These are phyloP conservation scores for Xanthorhoe designata DNA, from an alignment of 2,888 invertebrate species.

Conservation along the genomic window DNA sequence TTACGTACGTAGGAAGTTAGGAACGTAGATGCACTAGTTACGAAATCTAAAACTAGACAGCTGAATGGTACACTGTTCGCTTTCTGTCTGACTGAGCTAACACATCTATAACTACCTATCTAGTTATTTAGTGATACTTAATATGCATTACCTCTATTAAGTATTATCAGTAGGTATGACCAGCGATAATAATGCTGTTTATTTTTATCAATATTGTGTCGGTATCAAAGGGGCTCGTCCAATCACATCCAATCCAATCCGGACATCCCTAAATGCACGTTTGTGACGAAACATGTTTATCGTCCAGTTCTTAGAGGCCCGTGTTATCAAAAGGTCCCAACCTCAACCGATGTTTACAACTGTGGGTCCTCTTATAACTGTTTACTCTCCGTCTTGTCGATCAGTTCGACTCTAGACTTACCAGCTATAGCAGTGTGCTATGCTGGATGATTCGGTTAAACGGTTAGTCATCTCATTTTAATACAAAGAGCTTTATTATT, in stretches of 20 bases:
- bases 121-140: too few species aligned
- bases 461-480: slow-evolving; percentile 56
- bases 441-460: slow-evolving; percentile 56
- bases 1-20: background rate
- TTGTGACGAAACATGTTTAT: slow-evolving; percentile 57
- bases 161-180: background rate
- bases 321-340: slow-evolving; percentile 61
- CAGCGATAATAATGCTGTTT: slow-evolving; percentile 9
- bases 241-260: slow-evolving; percentile 61
- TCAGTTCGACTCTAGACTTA: slow-evolving; percentile 65
- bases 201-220: slow-evolving; percentile 4
- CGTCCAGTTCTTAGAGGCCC: slow-evolving; percentile 50
- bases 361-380: slow-evolving; percentile 66
- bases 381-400: slow-evolving; percentile 55
- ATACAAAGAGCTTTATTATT: slow-evolving; percentile 53
- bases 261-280: slow-evolving; percentile 33
- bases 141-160: too few species aligned
- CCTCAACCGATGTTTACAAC: slow-evolving; percentile 61
- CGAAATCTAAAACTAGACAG: background rate
- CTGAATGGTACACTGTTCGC: background rate
- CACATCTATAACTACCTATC: background rate
- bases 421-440: slow-evolving; percentile 50
- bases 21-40: background rate
- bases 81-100: too few species aligned
- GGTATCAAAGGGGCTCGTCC: slow-evolving; percentile 68